Evolutionary conservation across 35 echinoderm and acorn worm genomes (phyloP).

Genomic region (Apostichopus californicus): DNA sequence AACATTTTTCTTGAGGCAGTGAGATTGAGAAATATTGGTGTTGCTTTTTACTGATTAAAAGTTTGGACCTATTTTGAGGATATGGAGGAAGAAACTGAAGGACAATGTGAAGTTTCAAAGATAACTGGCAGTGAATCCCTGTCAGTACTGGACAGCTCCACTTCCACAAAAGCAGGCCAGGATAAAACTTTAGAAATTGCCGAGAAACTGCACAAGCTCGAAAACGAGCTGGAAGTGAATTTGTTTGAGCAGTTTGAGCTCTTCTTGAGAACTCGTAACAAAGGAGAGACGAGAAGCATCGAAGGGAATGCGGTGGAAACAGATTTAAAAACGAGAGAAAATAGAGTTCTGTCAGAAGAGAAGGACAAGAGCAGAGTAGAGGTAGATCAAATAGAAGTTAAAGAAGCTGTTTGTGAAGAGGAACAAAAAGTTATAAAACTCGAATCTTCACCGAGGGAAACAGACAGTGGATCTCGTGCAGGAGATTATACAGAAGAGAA

Average conservation of each 20-base stretch:
- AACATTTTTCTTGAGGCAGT: too few species aligned
- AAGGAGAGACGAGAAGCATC: not conserved
- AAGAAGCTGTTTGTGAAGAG: not conserved
- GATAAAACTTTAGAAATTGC: not conserved
- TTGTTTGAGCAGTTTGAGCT: slow-evolving; percentile 18
- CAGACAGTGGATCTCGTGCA: not conserved
- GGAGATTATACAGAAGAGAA: not conserved
- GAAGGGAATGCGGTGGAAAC: not conserved
- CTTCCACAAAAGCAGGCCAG: not conserved
- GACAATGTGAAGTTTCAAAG: too few species aligned
- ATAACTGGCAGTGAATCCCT: too few species aligned
- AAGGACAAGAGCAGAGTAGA: not conserved
- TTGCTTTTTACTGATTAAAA: not conserved
- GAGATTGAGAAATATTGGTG: not conserved
- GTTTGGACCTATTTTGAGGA: too few species aligned
- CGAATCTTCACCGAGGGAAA: not conserved
- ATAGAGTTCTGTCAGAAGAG: not conserved
- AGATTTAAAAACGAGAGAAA: not conserved
- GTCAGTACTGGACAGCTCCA: too few species aligned
- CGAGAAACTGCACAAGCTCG: not conserved
- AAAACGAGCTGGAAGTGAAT: not conserved
- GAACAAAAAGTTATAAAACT: not conserved
- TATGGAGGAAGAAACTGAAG: too few species aligned
- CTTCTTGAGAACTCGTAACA: not conserved
- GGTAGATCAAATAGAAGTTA: not conserved